Percentiles rank a stretch among this genome's conserved stretches.
These are phyloP conservation scores for Aplodontia rufa DNA, from an alignment of 2,113 vertebrate genomes.

Conservation along the genomic window DNA sequence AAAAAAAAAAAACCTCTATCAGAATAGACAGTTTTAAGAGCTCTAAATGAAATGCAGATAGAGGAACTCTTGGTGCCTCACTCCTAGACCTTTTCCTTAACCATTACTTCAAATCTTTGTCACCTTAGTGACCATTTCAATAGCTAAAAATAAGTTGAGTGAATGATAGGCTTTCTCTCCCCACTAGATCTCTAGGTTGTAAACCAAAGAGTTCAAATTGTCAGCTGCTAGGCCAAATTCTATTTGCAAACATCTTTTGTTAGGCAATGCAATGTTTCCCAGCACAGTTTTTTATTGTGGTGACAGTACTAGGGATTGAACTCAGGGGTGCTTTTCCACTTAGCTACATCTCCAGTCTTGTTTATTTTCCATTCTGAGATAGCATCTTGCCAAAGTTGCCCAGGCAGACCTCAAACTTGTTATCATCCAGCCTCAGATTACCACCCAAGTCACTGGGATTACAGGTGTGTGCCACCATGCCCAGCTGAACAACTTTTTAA, in stretches of 20 bases:
- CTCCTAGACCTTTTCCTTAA: neutral
- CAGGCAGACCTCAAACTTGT: no score
- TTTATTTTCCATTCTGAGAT: no score
- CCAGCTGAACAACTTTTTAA: no score
- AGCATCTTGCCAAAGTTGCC: no score
- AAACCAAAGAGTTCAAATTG: neutral
- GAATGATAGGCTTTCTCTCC: no score
- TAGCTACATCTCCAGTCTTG: no score
- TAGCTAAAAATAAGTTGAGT: neutral
- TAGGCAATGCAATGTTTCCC: neutral
- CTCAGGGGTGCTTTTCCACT: no score
- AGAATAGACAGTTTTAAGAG: neutral
- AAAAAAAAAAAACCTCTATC: no score
- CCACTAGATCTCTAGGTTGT: neutral
- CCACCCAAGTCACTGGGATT: no score
- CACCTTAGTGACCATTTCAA: neutral
- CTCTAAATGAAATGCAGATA: neutral
- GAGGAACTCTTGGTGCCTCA: neutral
- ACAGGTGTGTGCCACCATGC: no score
- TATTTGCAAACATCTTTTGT: slow-evolving; percentile 31
- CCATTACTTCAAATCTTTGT: neutral
- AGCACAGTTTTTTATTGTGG: neutral
- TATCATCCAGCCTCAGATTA: no score
- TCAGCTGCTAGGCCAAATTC: neutral
- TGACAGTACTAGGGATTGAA: no score